Evolutionary conservation across 2,888 invertebrate genomes (phyloP), one percentile per base, ranked within the genome.

Genomic region (Criorhina ranunculi): DNA sequence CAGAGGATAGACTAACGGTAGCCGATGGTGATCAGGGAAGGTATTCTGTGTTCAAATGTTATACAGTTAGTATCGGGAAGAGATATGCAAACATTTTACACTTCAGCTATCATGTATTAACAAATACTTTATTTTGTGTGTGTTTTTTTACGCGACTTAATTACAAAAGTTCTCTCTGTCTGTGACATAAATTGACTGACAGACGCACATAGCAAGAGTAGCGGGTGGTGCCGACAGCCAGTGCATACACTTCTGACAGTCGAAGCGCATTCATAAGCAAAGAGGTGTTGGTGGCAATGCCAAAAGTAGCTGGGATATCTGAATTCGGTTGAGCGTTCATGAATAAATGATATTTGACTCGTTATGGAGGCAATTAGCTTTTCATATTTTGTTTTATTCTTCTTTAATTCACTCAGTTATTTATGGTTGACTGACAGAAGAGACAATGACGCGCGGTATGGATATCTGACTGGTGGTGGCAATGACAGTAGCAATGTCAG

Each of bases 291-390:
- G 53, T 53, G 78, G 60, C 78, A 82, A 77, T 72, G 66, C 72
- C 55, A 17, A 72, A 72, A 66, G 51, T 46, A 72, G 53, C 60
- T 51, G 42, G 67, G 31, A 44, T 80, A 79, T 75, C 73, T 85
- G 69, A 69, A 85, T 75, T 85, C 49, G 69, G 79, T 80, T 75
- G 57, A 64, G 73, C 75, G 69, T 80, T 80, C 80, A 76, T 85
- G 75, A 80, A 85, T 85, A 76, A 85, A 80, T 66, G 80, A 85
- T 76, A 80, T 64, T 66, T 69, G 59, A 80, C 80, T 80, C 70
- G 75, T 70, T 80, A 80, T 79, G 80, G 80, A 76, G 75, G 64
- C 80, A 85, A 76, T 85, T 85, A 85, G 64, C 80, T 70, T 83
- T 76, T 49, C 66, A 59, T 66, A 53, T 85, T 49, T 42, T 57